These are phyloP conservation scores for Acromyrmex charruanus DNA, from an alignment of 1,140 invertebrate genomes.

Conservation along the genomic window DNA sequence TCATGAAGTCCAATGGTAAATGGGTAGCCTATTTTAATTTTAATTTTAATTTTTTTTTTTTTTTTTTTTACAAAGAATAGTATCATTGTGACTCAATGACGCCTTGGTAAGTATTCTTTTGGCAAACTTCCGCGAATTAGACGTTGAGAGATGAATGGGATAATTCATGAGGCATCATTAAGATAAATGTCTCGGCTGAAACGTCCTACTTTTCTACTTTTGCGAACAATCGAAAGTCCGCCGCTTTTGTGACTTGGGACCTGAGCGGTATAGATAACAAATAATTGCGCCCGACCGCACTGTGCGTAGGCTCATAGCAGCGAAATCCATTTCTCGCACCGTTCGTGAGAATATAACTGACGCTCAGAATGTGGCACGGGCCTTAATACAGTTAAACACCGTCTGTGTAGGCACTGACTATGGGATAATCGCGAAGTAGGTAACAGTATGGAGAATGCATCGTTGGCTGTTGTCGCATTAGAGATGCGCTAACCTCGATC, in stretches of 20 bases:
- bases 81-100: background rate
- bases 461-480: constrained; percentile 71
- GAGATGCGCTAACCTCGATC: constrained; percentile 81
- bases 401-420: constrained; percentile 58
- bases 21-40: background rate
- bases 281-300: constrained; percentile 4
- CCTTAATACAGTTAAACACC: constrained; percentile 73
- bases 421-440: constrained; percentile 81
- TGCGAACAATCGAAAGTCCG: constrained; percentile 61
- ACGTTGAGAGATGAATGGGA: background rate
- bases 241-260: constrained; percentile 12
- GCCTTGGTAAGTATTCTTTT: background rate
- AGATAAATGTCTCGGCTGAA: constrained; percentile 22
- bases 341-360: constrained; percentile 68
- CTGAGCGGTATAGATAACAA: background rate
- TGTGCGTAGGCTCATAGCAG: constrained; percentile 32
- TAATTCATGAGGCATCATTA: constrained; percentile 11
- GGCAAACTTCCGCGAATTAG: constrained; percentile 23
- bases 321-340: constrained; percentile 60
- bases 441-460: constrained; percentile 76
- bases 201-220: constrained; percentile 57
- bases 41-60: constrained; percentile 10
- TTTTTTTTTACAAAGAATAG: background rate
- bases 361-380: constrained; percentile 78
- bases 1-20: background rate